Base-by-base conservation (phyloP, 2,888 invertebrate species). In the Rhingia campestris region DNA sequence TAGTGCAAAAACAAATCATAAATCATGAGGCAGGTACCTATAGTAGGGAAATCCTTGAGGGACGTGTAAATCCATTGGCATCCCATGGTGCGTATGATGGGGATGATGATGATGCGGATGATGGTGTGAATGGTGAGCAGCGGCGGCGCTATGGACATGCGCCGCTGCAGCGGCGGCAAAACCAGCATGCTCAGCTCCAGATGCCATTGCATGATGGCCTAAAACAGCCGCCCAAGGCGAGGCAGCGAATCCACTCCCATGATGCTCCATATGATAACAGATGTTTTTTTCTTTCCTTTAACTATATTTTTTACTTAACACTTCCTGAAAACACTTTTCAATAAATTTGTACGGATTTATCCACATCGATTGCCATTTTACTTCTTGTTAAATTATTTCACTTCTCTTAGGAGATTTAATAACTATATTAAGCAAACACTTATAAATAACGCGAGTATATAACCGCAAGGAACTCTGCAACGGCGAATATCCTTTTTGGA, bases 1-100 rank as follows among this genome's bases (percentile, higher is more conserved):
- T 2, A 53, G 22, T 22, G 2, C 22, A 22, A n/a, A 45, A 66
- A 32, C 14, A n/a, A 58, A 10, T 64, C 14, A 64, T n/a, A 32
- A 39, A 51, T 51, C 10, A 58, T 56, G 51, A 64, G 58, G 39
- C 85, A 86, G 86, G 88, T 90, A 97, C 97, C 97, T 95, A 93
- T 97, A 97, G 92, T 97, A 97, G 79, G 97, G 96, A 92, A 97
- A 97, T 88, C 96, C 96, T 91, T 97, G 97, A 63, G 97, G 96
- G 91, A 97, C 97, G 92, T 97, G 97, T 88, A 97, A 94, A 91
- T 97, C 97, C 97, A 97, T 97, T 66, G 97, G 97, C 94, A 96
- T 94, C 87, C 93, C 94, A 87, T 93, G 93, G 88, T 93, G 92
- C 66, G 87, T 87, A 72, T 88, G 87, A 81, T 86, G 87, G 79